phyloP scores from a whole-genome alignment of 2,113 vertebrate species.

The Psammodynastes pulverulentus region DNA sequence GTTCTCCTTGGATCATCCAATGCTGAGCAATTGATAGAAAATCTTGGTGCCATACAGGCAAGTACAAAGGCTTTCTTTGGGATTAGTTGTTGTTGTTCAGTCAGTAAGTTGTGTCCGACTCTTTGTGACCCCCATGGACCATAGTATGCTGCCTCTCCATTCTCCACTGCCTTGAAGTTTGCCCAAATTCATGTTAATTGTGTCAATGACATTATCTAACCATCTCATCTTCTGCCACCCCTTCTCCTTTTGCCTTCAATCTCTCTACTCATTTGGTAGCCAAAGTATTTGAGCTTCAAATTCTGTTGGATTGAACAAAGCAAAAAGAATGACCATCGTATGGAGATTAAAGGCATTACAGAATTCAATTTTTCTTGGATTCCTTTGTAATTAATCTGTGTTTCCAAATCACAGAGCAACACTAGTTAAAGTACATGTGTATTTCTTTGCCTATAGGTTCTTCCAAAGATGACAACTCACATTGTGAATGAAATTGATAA shows the following conservation, averaged over 20 bases:
- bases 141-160: not conserved
- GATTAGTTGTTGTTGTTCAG: not conserved
- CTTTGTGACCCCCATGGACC: not conserved
- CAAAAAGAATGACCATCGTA: not conserved
- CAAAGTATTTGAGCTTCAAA: not conserved
- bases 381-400: not conserved
- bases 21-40: slow-evolving; percentile 94
- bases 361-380: not conserved
- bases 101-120: not conserved
- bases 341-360: not conserved
- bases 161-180: not conserved
- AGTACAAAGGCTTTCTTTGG: slow-evolving; percentile 30
- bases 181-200: not conserved
- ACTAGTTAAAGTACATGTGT: not conserved
- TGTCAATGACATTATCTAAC: not conserved
- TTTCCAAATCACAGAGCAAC: not conserved
- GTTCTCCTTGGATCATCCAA: slow-evolving; percentile 94
- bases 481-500: slow-evolving; percentile 93
- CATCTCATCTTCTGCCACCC: not conserved
- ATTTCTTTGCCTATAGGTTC: slow-evolving; percentile 74
- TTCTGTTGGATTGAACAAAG: not conserved
- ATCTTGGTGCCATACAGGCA: slow-evolving; percentile 97
- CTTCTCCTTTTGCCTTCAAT: not conserved
- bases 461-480: slow-evolving; percentile 97
- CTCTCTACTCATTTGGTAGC: not conserved